Percentiles rank a stretch among this genome's conserved stretches.
Evolutionary conservation across 2,797 vertebrate genomes (phyloP).

Genomic region (Threskiornis aethiopicus): DNA sequence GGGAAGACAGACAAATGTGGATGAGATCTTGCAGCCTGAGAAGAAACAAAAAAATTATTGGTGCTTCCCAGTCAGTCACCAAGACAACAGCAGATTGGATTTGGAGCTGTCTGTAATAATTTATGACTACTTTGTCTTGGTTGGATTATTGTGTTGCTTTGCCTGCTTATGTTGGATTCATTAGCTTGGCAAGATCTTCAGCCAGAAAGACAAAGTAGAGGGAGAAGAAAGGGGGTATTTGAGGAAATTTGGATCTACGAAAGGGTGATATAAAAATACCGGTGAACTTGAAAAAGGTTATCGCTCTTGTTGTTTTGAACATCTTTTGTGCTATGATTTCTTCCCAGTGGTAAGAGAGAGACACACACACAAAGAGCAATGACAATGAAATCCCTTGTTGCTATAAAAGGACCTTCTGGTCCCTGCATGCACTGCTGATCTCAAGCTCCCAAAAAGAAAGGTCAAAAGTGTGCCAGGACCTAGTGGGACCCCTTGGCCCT

Average conservation of each 20-base stretch:
- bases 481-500: background rate
- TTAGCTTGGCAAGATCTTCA: background rate
- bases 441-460: background rate
- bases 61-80: constrained; percentile 22
- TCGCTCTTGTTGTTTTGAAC: background rate
- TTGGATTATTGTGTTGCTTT: constrained; percentile 25
- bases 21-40: background rate
- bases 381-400: background rate
- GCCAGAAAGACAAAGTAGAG: background rate
- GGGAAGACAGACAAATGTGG: background rate
- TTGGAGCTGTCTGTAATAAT: constrained; percentile 40
- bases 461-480: background rate
- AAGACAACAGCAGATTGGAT: constrained; percentile 54
- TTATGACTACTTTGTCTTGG: constrained; percentile 39
- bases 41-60: constrained; percentile 23
- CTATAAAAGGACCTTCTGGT: background rate
- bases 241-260: background rate
- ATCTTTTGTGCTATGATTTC: background rate
- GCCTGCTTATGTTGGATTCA: background rate
- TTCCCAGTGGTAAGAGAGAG: background rate
- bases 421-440: background rate
- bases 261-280: background rate
- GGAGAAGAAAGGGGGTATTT: background rate
- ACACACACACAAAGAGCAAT: background rate
- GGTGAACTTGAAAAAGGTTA: background rate